phyloP scores from a whole-genome alignment of 1,140 invertebrate species.

The Trichonephila clavipes region DNA sequence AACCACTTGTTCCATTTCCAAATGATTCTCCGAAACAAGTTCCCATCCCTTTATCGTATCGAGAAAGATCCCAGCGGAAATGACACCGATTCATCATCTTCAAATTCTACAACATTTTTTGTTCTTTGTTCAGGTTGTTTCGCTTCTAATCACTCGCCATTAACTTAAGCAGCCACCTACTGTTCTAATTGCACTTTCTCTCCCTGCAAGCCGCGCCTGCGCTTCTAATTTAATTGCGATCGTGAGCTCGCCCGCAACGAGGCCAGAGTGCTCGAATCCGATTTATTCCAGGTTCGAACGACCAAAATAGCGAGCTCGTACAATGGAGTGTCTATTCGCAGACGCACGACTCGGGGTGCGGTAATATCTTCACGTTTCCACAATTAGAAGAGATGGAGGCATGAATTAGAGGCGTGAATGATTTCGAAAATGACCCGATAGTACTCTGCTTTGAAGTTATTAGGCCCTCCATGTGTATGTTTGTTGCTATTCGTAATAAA shows the following conservation, averaged over 20 bases:
- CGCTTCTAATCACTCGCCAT: neutral
- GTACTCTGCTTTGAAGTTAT: neutral
- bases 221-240: slow-evolving; percentile 4
- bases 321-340: neutral
- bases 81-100: neutral
- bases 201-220: neutral
- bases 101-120: too few species aligned
- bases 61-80: neutral
- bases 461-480: neutral
- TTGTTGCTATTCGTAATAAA: too few species aligned
- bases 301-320: neutral
- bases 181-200: slow-evolving; percentile 23
- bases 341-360: neutral
- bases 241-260: neutral
- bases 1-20: too few species aligned
- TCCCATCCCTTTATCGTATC: neutral
- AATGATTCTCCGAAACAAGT: too few species aligned
- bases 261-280: slow-evolving; percentile 9
- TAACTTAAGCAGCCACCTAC: neutral
- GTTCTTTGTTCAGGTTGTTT: neutral
- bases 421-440: neutral
- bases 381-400: neutral
- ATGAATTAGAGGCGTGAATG: neutral
- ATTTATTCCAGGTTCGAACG: neutral
- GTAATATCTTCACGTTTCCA: neutral